These are phyloP conservation scores for Cryptocephalus primarius DNA, from an alignment of 2,888 invertebrate species.

Conservation along the genomic window DNA sequence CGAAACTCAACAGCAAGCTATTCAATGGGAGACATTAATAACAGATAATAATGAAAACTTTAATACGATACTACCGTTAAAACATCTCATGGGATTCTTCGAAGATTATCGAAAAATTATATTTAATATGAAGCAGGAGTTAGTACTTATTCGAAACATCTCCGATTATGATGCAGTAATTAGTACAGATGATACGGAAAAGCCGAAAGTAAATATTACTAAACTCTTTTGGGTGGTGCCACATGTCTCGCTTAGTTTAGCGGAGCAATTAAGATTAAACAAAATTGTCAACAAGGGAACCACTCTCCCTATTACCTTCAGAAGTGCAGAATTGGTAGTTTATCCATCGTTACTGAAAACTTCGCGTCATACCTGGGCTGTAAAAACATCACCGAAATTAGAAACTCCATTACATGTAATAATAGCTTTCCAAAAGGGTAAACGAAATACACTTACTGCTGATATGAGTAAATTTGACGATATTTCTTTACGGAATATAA, in stretches of 20 bases:
- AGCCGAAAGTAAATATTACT: conserved; percentile 5
- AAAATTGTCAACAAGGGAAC: conserved; percentile 4
- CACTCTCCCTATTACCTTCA: conserved; percentile 6
- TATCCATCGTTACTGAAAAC: conserved; percentile 6
- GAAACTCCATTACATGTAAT: conserved; percentile 6
- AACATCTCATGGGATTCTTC: conserved; percentile 5
- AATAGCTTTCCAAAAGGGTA: conserved; percentile 1
- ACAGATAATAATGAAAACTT: conserved; percentile 3
- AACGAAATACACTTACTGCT: conserved; percentile 1
- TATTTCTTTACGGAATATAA: conserved; percentile 5
- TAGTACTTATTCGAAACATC: conserved; percentile 8
- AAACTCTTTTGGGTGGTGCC: conserved; percentile 10
- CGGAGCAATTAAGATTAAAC: conserved; percentile 5
- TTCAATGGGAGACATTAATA: background rate
- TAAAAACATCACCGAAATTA: conserved; percentile 7
- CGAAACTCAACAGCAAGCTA: no score
- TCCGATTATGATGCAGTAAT: conserved; percentile 8
- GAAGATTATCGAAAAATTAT: conserved; percentile 11
- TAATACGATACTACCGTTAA: conserved; percentile 6
- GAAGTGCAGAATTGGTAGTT: conserved; percentile 9
- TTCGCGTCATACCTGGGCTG: conserved; percentile 8
- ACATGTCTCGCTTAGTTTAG: conserved; percentile 5
- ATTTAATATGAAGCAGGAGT: conserved; percentile 10
- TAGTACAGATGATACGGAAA: conserved; percentile 3
- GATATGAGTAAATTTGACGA: conserved; percentile 6